Evolutionary conservation across 2,797 vertebrate species (phyloP).

Genomic region (Epinephelus malabaricus): DNA sequence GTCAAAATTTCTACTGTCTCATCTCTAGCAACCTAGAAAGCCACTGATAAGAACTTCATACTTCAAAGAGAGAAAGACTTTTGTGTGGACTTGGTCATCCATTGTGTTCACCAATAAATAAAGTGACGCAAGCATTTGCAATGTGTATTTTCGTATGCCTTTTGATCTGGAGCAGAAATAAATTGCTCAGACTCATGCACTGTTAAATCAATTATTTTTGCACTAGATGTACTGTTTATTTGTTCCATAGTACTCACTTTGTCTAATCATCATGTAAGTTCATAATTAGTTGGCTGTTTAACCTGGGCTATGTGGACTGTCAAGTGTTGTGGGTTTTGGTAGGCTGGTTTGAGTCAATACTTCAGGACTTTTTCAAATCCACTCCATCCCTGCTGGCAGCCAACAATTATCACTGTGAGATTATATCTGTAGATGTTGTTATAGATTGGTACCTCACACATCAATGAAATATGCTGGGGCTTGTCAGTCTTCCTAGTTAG

Average conservation of each 20-base stretch:
- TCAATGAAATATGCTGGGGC: background rate
- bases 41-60: slow-evolving; percentile 9
- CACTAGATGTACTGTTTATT: background rate
- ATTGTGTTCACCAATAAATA: slow-evolving; percentile 60
- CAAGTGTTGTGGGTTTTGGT: background rate
- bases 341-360: background rate
- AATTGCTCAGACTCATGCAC: slow-evolving; percentile 17
- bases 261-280: background rate
- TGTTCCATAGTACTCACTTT: background rate
- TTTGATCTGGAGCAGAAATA: slow-evolving; percentile 48
- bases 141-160: slow-evolving; percentile 52
- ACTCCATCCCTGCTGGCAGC: background rate
- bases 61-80: slow-evolving; percentile 36
- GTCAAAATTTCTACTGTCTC: background rate
- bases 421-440: slow-evolving; percentile 10
- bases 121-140: slow-evolving; percentile 62
- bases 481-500: background rate
- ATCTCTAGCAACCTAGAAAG: slow-evolving; percentile 8
- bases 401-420: background rate
- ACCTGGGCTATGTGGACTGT: background rate
- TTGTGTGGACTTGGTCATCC: slow-evolving; percentile 31
- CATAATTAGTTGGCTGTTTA: background rate
- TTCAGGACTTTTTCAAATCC: background rate
- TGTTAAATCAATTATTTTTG: slow-evolving; percentile 38
- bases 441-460: background rate